A percentile compares a stretch with the other conserved stretches of the same genome.
Conservation (phyloP, 2,113 vertebrate genomes). For the Seriola aureovittata region DNA sequence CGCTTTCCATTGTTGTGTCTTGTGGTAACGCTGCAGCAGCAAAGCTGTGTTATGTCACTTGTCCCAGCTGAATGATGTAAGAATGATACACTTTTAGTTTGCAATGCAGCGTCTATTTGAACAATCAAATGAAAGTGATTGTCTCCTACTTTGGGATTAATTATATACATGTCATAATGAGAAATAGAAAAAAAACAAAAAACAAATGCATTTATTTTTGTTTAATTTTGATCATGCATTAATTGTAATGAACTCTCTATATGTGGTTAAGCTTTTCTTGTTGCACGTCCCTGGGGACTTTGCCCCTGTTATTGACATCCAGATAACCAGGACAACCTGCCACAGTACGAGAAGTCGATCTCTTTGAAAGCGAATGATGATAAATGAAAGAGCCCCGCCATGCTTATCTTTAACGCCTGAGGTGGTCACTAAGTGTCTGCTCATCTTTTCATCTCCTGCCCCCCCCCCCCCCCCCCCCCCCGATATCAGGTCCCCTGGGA, state of each 20-base stretch:
- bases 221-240: background rate
- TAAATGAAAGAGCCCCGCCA: slow-evolving; percentile 15
- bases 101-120: too few relatives aligned
- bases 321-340: slow-evolving; percentile 5
- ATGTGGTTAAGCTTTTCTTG: background rate
- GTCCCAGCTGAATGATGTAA: background rate
- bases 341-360: background rate
- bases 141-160: background rate
- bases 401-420: slow-evolving; percentile 31
- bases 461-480: background rate
- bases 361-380: slow-evolving; percentile 43
- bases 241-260: background rate
- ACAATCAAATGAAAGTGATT: background rate
- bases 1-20: background rate
- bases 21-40: slow-evolving; percentile 2
- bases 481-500: slow-evolving; percentile 38
- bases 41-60: background rate
- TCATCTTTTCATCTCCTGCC: slow-evolving; percentile 48
- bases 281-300: background rate
- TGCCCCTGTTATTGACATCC: background rate
- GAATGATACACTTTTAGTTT: background rate
- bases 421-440: slow-evolving; percentile 43
- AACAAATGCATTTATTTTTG: too few relatives aligned
- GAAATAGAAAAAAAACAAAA: background rate
- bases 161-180: background rate